A percentile compares a stretch with the other conserved stretches of the same genome.
Conservation (phyloP, 2,797 vertebrate species). For the Lycodopsis pacificus region DNA sequence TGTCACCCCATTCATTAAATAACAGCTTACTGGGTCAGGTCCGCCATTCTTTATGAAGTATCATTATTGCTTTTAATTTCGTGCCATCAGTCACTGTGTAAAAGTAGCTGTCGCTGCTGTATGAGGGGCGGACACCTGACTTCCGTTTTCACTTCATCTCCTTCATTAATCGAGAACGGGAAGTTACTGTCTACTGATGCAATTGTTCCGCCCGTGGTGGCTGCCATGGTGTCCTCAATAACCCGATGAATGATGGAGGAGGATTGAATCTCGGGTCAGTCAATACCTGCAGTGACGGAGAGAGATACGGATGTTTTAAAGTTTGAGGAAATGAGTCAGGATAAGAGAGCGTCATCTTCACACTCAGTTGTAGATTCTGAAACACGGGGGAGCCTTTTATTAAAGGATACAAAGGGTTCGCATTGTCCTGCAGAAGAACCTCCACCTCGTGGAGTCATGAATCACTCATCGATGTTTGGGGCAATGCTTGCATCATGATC, state of each 20-base stretch:
- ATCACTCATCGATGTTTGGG: conserved; percentile 49
- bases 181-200: conserved; percentile 13
- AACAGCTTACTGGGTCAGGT: not conserved
- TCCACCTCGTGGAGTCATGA: conserved; percentile 24
- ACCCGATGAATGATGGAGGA: conserved; percentile 37
- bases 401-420: not conserved
- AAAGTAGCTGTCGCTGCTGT: conserved; percentile 17
- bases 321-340: not conserved
- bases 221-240: conserved; percentile 44
- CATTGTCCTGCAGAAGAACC: conserved; percentile 22
- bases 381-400: not conserved
- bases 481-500: conserved; percentile 42
- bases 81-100: conserved; percentile 31
- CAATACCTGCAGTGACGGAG: conserved; percentile 21
- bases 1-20: conserved; percentile 1
- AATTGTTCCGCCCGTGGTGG: conserved; percentile 11
- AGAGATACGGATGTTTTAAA: conserved; percentile 10
- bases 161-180: conserved; percentile 37
- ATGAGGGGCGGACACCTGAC: conserved; percentile 26
- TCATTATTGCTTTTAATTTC: conserved; percentile 26
- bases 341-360: not conserved
- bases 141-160: conserved; percentile 45
- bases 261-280: conserved; percentile 36
- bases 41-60: conserved; percentile 7
- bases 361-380: not conserved